Conservation (phyloP, 2,113 vertebrate species). For the Notiomystis cincta region DNA sequence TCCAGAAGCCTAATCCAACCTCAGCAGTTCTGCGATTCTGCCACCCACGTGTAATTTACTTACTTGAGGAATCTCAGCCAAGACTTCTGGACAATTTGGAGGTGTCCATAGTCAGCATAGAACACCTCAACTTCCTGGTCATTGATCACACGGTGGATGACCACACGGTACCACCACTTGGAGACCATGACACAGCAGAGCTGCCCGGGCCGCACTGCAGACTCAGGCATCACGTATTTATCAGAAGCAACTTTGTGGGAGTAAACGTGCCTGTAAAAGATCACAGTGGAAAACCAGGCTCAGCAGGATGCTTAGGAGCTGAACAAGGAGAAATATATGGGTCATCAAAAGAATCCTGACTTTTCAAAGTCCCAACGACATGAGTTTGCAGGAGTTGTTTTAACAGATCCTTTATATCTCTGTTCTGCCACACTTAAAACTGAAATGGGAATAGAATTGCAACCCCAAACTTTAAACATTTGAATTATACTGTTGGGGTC, state of each 20-base stretch:
- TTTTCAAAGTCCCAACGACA: background rate
- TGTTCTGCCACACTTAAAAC: background rate
- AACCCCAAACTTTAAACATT: background rate
- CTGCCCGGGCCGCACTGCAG: constrained; percentile 80
- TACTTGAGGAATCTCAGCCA: constrained; percentile 91
- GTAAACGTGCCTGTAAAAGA: constrained; percentile 81
- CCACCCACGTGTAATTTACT: background rate
- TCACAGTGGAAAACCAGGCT: background rate
- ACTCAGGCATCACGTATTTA: constrained; percentile 80
- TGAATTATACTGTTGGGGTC: background rate
- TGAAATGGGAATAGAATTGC: background rate
- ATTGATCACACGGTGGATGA: constrained; percentile 81
- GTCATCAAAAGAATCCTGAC: background rate
- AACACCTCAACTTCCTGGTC: constrained; percentile 83
- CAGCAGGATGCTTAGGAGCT: background rate
- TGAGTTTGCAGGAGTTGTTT: background rate
- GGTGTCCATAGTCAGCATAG: constrained; percentile 85
- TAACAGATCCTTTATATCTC: background rate
- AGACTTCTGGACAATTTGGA: constrained; percentile 70
- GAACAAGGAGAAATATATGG: background rate
- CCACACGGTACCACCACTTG: constrained; percentile 88
- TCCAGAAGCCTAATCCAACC: background rate
- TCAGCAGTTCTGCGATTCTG: background rate
- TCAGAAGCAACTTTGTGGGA: constrained; percentile 77
- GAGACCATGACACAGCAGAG: constrained; percentile 81